phyloP scores from a whole-genome alignment of 2,113 vertebrate species.

The Sinocyclocheilus anophthalmus region DNA sequence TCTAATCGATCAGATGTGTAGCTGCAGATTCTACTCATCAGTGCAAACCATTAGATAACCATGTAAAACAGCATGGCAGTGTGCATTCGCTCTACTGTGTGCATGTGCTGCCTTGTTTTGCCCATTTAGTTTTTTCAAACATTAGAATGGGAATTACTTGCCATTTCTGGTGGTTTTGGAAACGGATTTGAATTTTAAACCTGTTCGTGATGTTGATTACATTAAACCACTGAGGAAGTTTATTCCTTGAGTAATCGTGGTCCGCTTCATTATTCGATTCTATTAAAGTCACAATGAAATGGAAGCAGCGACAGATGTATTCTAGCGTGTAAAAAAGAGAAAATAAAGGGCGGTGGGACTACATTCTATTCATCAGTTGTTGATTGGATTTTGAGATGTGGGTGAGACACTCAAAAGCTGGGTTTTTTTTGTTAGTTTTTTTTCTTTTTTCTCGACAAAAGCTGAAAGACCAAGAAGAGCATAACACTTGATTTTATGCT shows the following conservation, averaged over 20 bases:
- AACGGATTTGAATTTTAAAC: conserved; percentile 9
- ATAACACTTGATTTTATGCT: background rate
- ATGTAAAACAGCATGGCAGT: conserved; percentile 31
- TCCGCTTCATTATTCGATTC: background rate
- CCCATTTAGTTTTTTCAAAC: conserved; percentile 5
- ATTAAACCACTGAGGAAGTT: conserved; percentile 22
- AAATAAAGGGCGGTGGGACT: background rate
- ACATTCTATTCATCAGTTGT: background rate
- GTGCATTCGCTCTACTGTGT: conserved; percentile 23
- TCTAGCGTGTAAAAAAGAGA: background rate
- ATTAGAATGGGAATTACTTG: background rate
- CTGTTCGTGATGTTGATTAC: background rate
- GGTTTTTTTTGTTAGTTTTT: no score
- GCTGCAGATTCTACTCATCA: background rate
- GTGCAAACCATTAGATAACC: background rate
- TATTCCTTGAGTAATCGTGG: conserved; percentile 3
- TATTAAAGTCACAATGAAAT: background rate
- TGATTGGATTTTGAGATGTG: background rate
- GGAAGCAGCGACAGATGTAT: background rate
- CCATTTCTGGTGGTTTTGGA: conserved; percentile 5
- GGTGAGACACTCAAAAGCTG: background rate
- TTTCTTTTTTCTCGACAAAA: background rate
- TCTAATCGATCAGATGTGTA: background rate
- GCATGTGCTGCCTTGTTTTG: conserved; percentile 1
- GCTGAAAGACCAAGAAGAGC: background rate